Conservation (phyloP, 2,797 vertebrate species). For the Hemitrygon akajei region DNA sequence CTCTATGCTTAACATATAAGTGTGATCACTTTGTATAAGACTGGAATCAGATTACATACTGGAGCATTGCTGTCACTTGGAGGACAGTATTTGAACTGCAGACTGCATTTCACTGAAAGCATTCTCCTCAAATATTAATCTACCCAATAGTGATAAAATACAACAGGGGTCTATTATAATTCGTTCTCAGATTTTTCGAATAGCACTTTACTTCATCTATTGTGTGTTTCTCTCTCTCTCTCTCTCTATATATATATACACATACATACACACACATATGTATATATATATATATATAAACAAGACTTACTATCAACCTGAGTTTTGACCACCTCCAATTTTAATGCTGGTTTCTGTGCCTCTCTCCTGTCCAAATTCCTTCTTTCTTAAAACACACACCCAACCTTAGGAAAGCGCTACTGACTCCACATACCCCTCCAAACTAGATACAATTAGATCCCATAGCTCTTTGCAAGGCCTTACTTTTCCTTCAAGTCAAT, state of each 20-base stretch:
- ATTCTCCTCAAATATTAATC: not conserved
- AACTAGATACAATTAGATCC: not conserved
- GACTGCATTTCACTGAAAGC: not conserved
- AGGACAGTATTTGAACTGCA: constrained; percentile 20
- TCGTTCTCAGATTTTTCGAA: not conserved
- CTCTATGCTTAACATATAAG: not conserved
- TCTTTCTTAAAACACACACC: not conserved
- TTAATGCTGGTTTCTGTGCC: not conserved
- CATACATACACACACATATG: too few species aligned
- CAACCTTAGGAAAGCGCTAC: not conserved
- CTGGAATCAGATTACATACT: not conserved
- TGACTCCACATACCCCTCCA: not conserved
- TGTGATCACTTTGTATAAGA: not conserved
- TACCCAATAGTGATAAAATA: not conserved
- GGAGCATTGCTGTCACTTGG: constrained; percentile 13
- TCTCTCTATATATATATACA: too few species aligned
- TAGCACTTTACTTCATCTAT: not conserved
- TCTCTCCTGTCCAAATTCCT: not conserved
- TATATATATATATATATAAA: too few species aligned
- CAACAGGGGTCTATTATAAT: not conserved
- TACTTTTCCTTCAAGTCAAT: not conserved
- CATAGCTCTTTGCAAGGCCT: not conserved
- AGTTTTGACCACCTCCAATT: not conserved
- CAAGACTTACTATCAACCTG: not conserved
- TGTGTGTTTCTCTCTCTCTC: not conserved